Evolutionary conservation across 2,888 invertebrate species (phyloP).

Genomic region (Apotomis capreana): DNA sequence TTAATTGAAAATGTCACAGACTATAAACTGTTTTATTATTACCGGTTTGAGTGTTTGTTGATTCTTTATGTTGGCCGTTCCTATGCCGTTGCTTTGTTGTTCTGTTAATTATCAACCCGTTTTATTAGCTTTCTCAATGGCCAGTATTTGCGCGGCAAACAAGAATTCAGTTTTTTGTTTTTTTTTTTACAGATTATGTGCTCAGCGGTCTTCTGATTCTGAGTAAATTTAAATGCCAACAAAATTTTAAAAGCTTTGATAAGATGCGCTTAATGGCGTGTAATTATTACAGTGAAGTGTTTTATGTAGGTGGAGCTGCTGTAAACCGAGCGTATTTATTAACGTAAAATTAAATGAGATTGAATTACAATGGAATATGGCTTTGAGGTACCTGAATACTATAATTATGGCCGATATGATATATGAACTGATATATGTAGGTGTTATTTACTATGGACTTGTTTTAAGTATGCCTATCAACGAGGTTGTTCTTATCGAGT

Average conservation of each 20-base stretch:
- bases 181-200: conserved; percentile 6
- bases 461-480: too few species aligned
- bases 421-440: too few species aligned
- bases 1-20: conserved; percentile 75
- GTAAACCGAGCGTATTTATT: background rate
- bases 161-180: background rate
- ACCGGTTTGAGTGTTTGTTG: conserved; percentile 69
- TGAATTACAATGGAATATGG: background rate
- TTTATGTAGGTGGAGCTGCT: background rate
- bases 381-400: too few species aligned
- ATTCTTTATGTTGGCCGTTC: conserved; percentile 29
- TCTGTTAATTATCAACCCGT: conserved; percentile 44
- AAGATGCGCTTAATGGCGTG: conserved; percentile 20
- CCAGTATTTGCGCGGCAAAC: conserved; percentile 29
- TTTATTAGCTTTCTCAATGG: conserved; percentile 52
- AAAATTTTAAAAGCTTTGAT: conserved; percentile 31
- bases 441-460: too few species aligned
- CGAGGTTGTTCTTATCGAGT: too few species aligned
- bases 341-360: background rate
- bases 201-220: conserved; percentile 8
- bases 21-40: conserved; percentile 65
- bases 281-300: background rate
- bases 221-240: conserved; percentile 30
- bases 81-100: conserved; percentile 23
- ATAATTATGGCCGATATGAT: too few species aligned